phyloP scores from a whole-genome alignment of 1,140 invertebrate species.

The Gonatopus flavifemur region DNA sequence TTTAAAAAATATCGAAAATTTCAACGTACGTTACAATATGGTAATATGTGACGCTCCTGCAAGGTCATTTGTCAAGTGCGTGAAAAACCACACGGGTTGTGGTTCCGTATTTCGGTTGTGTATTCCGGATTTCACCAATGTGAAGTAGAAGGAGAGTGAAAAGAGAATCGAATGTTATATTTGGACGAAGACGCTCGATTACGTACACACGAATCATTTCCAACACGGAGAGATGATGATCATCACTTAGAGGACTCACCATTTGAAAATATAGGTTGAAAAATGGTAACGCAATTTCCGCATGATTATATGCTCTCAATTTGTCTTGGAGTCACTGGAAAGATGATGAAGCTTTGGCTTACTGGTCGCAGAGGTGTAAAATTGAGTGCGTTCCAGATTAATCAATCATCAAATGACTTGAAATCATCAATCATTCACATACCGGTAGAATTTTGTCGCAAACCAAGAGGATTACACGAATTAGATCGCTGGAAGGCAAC shows the following conservation, averaged over 20 bases:
- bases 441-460: slow-evolving; percentile 49
- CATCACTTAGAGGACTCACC: neutral
- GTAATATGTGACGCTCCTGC: neutral
- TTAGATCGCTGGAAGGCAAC: too few species aligned
- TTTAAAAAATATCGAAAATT: too few species aligned
- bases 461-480: slow-evolving; percentile 43
- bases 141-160: neutral
- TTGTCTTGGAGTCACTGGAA: slow-evolving; percentile 26
- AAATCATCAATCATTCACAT: slow-evolving; percentile 1
- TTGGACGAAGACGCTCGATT: neutral
- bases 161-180: slow-evolving; percentile 1
- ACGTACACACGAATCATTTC: neutral
- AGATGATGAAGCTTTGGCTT: slow-evolving; percentile 19
- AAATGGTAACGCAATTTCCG: slow-evolving; percentile 18
- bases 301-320: slow-evolving; percentile 26
- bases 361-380: neutral
- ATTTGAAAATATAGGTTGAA: slow-evolving; percentile 8
- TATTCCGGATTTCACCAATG: neutral
- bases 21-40: too few species aligned
- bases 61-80: neutral
- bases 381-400: neutral
- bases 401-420: neutral
- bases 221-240: neutral
- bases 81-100: neutral
- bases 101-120: too few species aligned